Conservation (phyloP, 1,140 invertebrate species). For the Calosoma granatense region DNA sequence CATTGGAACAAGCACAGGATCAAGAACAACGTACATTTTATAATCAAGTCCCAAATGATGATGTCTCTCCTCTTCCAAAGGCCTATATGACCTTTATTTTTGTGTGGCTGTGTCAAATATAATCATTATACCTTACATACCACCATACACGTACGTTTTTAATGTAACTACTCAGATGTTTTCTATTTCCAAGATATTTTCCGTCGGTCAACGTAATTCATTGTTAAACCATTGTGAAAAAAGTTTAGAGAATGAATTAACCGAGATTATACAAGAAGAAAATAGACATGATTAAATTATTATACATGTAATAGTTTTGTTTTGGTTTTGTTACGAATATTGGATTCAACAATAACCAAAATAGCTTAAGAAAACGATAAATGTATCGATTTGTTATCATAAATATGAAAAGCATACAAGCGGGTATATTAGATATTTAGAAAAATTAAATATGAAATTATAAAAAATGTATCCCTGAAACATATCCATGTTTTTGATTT, state of each 20-base stretch:
- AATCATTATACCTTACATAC: not conserved
- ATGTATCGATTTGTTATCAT: not conserved
- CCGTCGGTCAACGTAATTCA: too few species aligned
- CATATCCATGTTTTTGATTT: not conserved
- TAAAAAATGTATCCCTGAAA: not conserved
- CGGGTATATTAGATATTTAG: not conserved
- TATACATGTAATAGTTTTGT: not conserved
- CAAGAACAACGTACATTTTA: not conserved
- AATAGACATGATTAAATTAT: not conserved
- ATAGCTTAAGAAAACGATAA: not conserved
- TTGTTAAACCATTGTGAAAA: too few species aligned
- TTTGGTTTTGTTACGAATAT: not conserved
- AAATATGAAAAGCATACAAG: not conserved
- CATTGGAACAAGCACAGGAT: not conserved
- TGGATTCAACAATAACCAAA: too few species aligned
- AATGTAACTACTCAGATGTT: not conserved
- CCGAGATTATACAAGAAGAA: too few species aligned
- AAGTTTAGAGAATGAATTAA: too few species aligned
- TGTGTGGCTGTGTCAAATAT: not conserved
- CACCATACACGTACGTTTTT: not conserved
- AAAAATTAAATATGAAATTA: not conserved
- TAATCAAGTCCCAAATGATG: not conserved
- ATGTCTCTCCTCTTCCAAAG: not conserved
- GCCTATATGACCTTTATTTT: not conserved
- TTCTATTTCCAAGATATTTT: too few species aligned